Evolutionary conservation across 2,888 invertebrate genomes (phyloP), one percentile per base, ranked within the genome.

Genomic region (Cremastinae sp.): DNA sequence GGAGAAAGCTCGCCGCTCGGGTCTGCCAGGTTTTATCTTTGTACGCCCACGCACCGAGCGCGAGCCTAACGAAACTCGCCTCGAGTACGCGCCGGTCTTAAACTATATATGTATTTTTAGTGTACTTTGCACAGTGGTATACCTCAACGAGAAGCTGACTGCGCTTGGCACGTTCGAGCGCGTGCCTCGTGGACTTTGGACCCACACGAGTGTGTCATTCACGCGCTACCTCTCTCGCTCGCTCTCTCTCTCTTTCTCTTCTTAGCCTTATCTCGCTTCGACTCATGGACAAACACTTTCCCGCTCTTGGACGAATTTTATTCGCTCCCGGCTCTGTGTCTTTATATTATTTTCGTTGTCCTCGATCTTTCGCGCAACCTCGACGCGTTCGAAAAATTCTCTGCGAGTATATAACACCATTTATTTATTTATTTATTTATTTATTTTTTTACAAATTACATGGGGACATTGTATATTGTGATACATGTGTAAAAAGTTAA

Each of bases 341-440:
- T n/a, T n/a, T n/a, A n/a, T n/a, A n/a, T n/a, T 77, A 79, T 79
- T 79, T 79, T 71, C 75, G 68, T 79, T 77, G 80, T 54, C 79
- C 79, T 79, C 80, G 78, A 78, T 79, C 72, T 53, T 10, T 59
- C 61, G 51, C 58, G 49, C 66, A 58, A 68, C 41, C 62, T 66
- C 34, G 53, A 5, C 5, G 5, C 28, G 28, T n/a, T n/a, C n/a
- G n/a, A n/a, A n/a, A n/a, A n/a, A n/a, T n/a, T n/a, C n/a, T n/a
- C n/a, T n/a, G n/a, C n/a, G n/a, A n/a, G n/a, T n/a, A n/a, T n/a
- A n/a, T n/a, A n/a, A n/a, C n/a, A n/a, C n/a, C n/a, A n/a, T n/a
- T n/a, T n/a, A n/a, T n/a, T n/a, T n/a, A n/a, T n/a, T n/a, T 14
- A 51, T 10, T 41, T 49, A 43, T 14, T 66, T 54, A 45, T 12